Conservation (phyloP, 2,113 vertebrate species). For the Sapajus apella region DNA sequence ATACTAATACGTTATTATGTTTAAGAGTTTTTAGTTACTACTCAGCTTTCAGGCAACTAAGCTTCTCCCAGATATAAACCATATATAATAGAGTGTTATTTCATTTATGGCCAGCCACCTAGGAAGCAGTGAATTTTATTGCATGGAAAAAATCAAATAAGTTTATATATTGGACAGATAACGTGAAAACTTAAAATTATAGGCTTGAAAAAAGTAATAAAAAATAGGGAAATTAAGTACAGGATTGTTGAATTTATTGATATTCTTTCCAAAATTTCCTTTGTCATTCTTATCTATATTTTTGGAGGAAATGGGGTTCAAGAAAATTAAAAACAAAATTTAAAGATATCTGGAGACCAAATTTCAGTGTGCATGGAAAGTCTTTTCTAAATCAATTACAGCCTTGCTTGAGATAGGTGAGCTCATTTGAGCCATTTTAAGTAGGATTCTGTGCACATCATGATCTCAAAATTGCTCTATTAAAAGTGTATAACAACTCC, state of each 20-base stretch:
- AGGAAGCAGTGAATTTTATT: neutral
- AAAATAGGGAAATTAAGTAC: neutral
- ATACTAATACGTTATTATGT: neutral
- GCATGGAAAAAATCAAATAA: neutral
- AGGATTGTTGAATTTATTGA: neutral
- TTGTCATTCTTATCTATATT: neutral
- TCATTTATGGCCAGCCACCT: neutral
- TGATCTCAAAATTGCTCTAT: conserved; percentile 53
- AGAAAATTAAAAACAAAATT: neutral
- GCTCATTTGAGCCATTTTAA: neutral
- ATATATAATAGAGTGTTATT: neutral
- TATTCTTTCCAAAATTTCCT: neutral
- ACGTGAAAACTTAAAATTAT: neutral
- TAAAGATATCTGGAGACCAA: neutral
- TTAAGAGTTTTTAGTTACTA: neutral
- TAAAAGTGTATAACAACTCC: neutral
- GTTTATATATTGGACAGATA: neutral
- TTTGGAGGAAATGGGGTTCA: neutral
- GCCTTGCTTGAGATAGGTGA: neutral
- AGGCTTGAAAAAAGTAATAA: neutral
- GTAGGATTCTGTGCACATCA: neutral
- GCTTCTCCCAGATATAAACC: neutral
- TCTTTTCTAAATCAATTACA: conserved; percentile 4
- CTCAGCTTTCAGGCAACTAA: neutral
- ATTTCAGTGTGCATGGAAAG: neutral